phyloP scores from a whole-genome alignment of 2,888 invertebrate species.

The Caenorhabditis parvicauda region DNA sequence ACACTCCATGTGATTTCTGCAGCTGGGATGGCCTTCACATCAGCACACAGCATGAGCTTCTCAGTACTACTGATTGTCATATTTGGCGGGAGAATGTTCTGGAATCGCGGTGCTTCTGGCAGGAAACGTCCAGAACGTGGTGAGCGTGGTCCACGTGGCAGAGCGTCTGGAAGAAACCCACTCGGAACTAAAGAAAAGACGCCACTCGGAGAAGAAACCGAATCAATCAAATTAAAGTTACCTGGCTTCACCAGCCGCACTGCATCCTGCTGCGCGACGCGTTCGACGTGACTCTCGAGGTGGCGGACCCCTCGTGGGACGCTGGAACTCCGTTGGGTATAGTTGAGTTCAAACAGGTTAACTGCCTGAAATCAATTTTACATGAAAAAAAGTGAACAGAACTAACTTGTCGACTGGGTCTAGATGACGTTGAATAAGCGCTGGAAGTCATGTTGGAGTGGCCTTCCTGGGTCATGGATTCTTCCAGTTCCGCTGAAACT shows the following conservation, averaged over 20 bases:
- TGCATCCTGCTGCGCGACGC: slow-evolving; percentile 23
- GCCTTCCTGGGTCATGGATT: background rate
- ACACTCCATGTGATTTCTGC: slow-evolving; percentile 65
- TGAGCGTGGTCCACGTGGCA: too few relatives aligned
- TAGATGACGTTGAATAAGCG: too few relatives aligned
- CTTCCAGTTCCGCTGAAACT: slow-evolving; percentile 1
- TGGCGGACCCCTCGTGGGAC: slow-evolving; percentile 48
- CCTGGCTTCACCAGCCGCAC: slow-evolving; percentile 14
- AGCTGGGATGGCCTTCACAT: slow-evolving; percentile 53
- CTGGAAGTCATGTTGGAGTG: too few relatives aligned
- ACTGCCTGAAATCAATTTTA: too few relatives aligned
- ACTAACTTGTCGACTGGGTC: too few relatives aligned
- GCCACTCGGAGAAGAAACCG: too few relatives aligned
- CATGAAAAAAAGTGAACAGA: too few relatives aligned
- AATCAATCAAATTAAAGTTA: background rate
- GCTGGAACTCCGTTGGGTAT: slow-evolving; percentile 45
- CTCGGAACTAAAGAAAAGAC: too few relatives aligned
- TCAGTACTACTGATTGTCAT: slow-evolving; percentile 42
- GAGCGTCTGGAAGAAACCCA: too few relatives aligned
- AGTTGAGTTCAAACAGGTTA: slow-evolving; percentile 44
- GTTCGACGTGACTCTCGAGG: slow-evolving; percentile 43
- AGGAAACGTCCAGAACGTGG: slow-evolving; percentile 29
- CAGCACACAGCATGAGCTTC: slow-evolving; percentile 50
- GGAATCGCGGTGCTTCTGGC: slow-evolving; percentile 53
- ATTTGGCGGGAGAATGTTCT: slow-evolving; percentile 38